phyloP scores from a whole-genome alignment of 2,888 invertebrate genomes.

The Cantharis nigra region DNA sequence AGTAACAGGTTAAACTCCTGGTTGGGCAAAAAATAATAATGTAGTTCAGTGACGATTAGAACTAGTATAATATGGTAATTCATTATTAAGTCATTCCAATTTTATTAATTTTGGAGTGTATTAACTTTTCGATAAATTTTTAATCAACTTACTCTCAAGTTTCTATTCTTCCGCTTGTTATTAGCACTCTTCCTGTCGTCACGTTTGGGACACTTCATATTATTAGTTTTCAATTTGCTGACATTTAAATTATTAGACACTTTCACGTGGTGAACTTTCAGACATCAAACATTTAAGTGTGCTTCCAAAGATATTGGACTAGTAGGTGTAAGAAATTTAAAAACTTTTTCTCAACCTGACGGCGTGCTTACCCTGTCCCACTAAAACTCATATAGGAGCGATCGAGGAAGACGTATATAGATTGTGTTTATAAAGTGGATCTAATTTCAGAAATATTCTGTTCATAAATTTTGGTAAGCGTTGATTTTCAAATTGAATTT shows the following conservation, averaged over 20 bases:
- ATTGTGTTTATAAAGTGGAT: not conserved
- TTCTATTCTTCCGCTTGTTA: not conserved
- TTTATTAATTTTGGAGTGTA: not conserved
- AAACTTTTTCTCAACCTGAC: not conserved
- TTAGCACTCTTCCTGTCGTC: not conserved
- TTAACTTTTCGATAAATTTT: not conserved
- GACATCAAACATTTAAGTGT: conserved; percentile 11
- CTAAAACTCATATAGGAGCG: not conserved
- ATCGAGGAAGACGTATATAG: not conserved
- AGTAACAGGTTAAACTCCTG: not conserved
- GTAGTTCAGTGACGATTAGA: not conserved
- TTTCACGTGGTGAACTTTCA: conserved; percentile 17
- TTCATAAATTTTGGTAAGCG: not conserved
- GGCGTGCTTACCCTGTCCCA: not conserved
- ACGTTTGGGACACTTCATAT: conserved; percentile 17
- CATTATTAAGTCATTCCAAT: not conserved
- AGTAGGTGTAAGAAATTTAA: conserved; percentile 17
- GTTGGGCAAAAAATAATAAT: not conserved
- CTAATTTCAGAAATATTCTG: not conserved
- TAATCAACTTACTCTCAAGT: not conserved
- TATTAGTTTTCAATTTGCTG: not conserved
- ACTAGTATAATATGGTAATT: not conserved
- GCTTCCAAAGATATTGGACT: conserved; percentile 8
- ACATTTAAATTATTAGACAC: conserved; percentile 11
- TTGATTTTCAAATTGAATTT: not conserved